Evolutionary conservation across 92 coral and sea anemone genomes (phyloP).

Genomic region (Palythoa grandiflora): DNA sequence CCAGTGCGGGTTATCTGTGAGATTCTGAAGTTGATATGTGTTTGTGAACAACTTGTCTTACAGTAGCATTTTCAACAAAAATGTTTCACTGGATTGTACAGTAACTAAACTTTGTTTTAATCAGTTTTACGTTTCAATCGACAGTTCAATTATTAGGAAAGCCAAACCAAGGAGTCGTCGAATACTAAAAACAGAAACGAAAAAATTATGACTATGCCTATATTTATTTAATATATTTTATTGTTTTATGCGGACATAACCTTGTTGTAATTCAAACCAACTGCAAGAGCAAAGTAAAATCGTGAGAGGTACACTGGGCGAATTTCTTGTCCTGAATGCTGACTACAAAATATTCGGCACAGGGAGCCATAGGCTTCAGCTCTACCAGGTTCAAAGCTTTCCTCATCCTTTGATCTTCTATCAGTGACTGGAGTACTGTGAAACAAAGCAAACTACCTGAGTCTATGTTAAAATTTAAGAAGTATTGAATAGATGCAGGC

Average conservation of each 20-base stretch:
- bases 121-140: no score
- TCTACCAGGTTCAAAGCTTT: conserved; percentile 93
- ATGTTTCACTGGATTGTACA: no score
- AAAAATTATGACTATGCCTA: no score
- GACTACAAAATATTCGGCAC: conserved; percentile 97
- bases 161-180: no score
- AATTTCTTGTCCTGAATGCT: conserved; percentile 85
- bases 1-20: no score
- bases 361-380: conserved; percentile 98
- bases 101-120: no score
- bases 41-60: no score
- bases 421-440: conserved; percentile 8
- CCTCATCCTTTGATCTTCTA: conserved; percentile 57
- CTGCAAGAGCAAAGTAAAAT: conserved; percentile 88
- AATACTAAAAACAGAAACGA: no score
- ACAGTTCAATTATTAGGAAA: no score
- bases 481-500: not conserved
- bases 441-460: not conserved
- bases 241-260: conserved; percentile 29
- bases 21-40: no score
- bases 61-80: no score
- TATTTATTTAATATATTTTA: no score
- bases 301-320: conserved; percentile 93
- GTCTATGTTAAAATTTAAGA: not conserved
- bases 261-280: conserved; percentile 87